These are phyloP conservation scores for Aspidoscelis tigris DNA, from an alignment of 2,113 vertebrate genomes.

Conservation along the genomic window DNA sequence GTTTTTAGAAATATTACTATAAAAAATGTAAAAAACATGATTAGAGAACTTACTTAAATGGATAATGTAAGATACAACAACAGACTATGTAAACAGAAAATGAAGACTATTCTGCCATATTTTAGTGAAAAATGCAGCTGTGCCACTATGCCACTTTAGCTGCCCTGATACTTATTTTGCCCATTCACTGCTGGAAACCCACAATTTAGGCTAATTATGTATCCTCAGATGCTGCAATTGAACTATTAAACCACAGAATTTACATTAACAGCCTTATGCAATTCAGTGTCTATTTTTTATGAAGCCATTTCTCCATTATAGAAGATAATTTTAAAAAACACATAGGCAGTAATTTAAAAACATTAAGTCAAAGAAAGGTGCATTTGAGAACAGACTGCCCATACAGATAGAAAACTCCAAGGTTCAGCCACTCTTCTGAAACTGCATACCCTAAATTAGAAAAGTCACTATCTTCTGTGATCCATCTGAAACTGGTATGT, in stretches of 20 bases:
- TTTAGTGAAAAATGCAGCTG: neutral
- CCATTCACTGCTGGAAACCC: neutral
- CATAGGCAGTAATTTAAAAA: neutral
- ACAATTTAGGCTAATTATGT: neutral
- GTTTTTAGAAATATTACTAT: neutral
- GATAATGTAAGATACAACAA: neutral
- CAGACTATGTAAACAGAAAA: neutral
- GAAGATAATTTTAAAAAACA: neutral
- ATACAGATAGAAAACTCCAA: neutral
- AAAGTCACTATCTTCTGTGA: neutral
- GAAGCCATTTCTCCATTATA: neutral
- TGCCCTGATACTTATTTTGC: neutral
- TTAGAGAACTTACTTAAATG: neutral
- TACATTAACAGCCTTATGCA: neutral
- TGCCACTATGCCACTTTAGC: neutral
- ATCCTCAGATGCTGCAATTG: neutral
- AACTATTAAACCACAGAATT: neutral
- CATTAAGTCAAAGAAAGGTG: neutral
- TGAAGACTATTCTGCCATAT: no score
- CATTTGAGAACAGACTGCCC: no score
- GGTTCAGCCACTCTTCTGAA: neutral
- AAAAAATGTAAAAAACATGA: no score
- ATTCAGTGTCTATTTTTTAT: neutral
- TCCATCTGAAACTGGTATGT: neutral
- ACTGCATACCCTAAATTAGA: no score